Evolutionary conservation across 1,140 invertebrate genomes (phyloP), one percentile per base, ranked within the genome.

Genomic region (Nebria ingens): DNA sequence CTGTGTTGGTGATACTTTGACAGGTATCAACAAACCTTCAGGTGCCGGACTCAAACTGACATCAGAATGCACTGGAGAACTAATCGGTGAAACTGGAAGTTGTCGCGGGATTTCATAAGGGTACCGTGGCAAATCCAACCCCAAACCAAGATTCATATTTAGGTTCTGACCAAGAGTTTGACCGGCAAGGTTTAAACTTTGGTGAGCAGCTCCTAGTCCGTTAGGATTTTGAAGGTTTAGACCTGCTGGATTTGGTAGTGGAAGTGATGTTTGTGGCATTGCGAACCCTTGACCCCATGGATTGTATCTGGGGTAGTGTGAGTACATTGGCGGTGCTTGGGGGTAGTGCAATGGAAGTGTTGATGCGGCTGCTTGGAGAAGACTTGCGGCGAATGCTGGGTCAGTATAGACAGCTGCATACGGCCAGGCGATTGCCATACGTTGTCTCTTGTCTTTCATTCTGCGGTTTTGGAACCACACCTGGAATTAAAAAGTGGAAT

Each of bases 391-490:
- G 57, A 97, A 82, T 1, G 89, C 81, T 2, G 93, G 93, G 65
- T 97, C 93, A 1, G 89, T 85, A 73, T 95, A 96, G 21, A 96
- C 89, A 0, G 89, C 87, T 0, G 87, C 85, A 69, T 96, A 94
- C 0, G 95, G 93, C 94, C 94, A 97, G 0, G 90, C 84, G 51
- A 97, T 81, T 0, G 93, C 89, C 71, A 97, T 86, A 6, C 92
- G 73, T 68, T 98, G 94, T 0, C 95, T 79, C 64, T 98, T 98
- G 73, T 98, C 93, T 68, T 98, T 98, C 96, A 98, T 98, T n/a
- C 96, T 79, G 12, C 96, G 81, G 65, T 98, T 98, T 80, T 98
- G 96, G 68, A 98, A 98, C 96, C 96, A 98, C 2, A 98, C 93
- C 91, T 94, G 76, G 1, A 70, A 73, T 64, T 67, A 71, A 70